Conservation (phyloP, 2,888 invertebrate species). For the Limenitis arthemis region DNA sequence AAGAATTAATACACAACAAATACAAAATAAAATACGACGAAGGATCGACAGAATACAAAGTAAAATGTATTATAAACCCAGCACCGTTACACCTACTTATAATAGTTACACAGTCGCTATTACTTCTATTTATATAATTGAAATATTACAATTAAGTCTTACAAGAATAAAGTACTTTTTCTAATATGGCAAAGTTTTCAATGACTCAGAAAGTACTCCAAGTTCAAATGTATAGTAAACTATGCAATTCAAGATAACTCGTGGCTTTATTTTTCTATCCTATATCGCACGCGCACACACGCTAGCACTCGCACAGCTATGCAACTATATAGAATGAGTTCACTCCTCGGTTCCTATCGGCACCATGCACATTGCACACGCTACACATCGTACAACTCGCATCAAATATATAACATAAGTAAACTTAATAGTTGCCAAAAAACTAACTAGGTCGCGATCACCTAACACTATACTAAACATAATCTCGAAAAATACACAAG, state of each 20-base stretch:
- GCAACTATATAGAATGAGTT: conserved; percentile 16
- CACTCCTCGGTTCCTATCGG: conserved; percentile 32
- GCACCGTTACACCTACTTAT: conserved; percentile 67
- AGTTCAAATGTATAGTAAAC: conserved; percentile 8
- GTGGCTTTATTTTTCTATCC: conserved; percentile 9
- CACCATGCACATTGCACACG: conserved; percentile 45
- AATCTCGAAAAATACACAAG: conserved; percentile 71
- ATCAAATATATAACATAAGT: conserved; percentile 34
- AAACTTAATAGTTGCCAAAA: conserved; percentile 51
- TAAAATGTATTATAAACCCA: conserved; percentile 65
- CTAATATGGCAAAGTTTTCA: conserved; percentile 73
- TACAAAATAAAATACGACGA: conserved; percentile 58
- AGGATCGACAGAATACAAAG: conserved; percentile 62
- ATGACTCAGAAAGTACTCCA: conserved; percentile 34
- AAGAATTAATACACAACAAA: conserved; percentile 56
- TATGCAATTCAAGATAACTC: conserved; percentile 12
- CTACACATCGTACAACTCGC: conserved; percentile 37
- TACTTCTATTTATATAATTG: conserved; percentile 48
- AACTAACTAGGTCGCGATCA: conserved; percentile 53
- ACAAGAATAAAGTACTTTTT: conserved; percentile 66
- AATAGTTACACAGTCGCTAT: conserved; percentile 63
- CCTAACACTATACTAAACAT: conserved; percentile 58
- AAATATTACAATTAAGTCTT: conserved; percentile 61
- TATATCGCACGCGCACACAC: conserved; percentile 8
- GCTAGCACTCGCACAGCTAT: conserved; percentile 17